Evolutionary conservation across 2,113 vertebrate genomes (phyloP), one percentile per base, ranked within the genome.

Genomic region (Pyxicephalus adspersus): DNA sequence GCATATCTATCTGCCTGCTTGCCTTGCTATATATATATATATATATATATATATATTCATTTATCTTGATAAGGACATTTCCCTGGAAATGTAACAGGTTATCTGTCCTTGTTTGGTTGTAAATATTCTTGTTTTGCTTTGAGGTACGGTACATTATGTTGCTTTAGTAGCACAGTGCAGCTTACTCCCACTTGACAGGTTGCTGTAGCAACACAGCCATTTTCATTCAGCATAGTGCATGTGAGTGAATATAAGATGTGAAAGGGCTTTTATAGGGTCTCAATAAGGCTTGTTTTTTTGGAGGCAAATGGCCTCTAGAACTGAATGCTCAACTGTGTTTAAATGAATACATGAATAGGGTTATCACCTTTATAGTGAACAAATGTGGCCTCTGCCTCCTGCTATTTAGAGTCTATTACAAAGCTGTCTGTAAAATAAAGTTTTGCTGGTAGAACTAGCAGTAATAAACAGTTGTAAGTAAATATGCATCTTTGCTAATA

Each of bases 131-230:
- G 25, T 61, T 80, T 71, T 71, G 55, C 31, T 80, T 45, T 71
- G 34, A 60, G 52, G 64, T 63, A 80, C 25, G 38, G 29, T 68
- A 54, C 51, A 52, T 23, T 80, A 66, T 61, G 66, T 80, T 80
- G 66, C 77, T 80, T 11, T 80, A 70, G 66, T 23, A 80, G 70
- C 77, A 60, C 9, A 28, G 38, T 51, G 55, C 55, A 29, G 77
- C 55, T 29, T 52, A 63, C 55, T 71, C 66, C 55, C 77, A 80
- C 77, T 71, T 80, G 77, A 28, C 38, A 80, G 31, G 66, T 80
- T 80, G 65, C 67, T 71, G 57, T 80, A 80, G 77, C 38, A 80
- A 80, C 77, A 80, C 55, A 63, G 50, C 54, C 55, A 71, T 61
- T 80, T 80, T 45, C 23, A 60, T 63, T 64, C 55, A 51, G 34